Percentiles rank a stretch among this genome's conserved stretches.
phyloP scores from a whole-genome alignment of 23 tunicate species.

The Botrylloides violaceus region DNA sequence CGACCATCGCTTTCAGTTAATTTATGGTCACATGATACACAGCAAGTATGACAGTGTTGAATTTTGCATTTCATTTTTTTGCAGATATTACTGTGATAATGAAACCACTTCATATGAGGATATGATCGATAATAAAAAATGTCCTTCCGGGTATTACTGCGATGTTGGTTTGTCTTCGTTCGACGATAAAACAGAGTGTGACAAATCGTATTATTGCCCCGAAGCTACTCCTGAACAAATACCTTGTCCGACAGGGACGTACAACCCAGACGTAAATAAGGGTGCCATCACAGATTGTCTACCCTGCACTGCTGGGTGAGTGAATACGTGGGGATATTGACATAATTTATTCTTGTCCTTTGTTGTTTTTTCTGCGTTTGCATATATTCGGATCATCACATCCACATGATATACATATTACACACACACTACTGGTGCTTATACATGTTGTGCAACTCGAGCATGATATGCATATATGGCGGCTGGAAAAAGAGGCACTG shows the following conservation, averaged over 20 bases:
- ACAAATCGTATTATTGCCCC: conserved; percentile 68
- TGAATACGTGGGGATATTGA: too few species aligned
- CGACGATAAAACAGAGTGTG: conserved; percentile 27
- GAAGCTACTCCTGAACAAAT: conserved; percentile 79
- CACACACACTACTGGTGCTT: too few species aligned
- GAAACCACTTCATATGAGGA: conserved; percentile 50
- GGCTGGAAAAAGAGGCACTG: too few species aligned
- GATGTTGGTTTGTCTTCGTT: conserved; percentile 32
- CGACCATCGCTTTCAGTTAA: too few species aligned
- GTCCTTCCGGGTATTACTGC: conserved; percentile 83
- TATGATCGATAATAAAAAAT: conserved; percentile 61
- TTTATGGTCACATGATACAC: too few species aligned
- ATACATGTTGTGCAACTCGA: too few species aligned
- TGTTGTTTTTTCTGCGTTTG: neutral
- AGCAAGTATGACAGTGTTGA: too few species aligned
- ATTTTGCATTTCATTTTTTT: too few species aligned
- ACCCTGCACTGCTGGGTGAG: conserved; percentile 89
- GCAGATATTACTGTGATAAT: conserved; percentile 84
- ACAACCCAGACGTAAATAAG: conserved; percentile 25
- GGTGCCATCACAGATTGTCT: conserved; percentile 48
- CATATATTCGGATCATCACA: neutral
- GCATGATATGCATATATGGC: too few species aligned
- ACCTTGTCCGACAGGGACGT: conserved; percentile 72
- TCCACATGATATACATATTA: neutral
- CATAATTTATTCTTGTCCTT: too few species aligned